A percentile compares a stretch with the other conserved stretches of the same genome.
Conservation (phyloP, 2,888 invertebrate genomes). For the Himalopsyche japonica region DNA sequence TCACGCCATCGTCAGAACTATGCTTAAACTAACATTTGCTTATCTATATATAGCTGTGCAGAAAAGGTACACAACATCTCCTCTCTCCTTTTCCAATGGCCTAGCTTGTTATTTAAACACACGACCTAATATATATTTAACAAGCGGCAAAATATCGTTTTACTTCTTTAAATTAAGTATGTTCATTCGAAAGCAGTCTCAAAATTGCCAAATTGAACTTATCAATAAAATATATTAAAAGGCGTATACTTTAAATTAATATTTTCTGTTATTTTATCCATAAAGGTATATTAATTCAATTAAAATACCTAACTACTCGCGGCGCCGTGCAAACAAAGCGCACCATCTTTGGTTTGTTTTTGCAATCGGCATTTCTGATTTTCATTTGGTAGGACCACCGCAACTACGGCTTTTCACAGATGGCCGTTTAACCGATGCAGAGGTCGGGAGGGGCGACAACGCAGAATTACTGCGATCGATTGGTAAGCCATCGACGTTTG, state of each 20-base stretch:
- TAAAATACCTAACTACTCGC: not conserved
- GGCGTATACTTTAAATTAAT: not conserved
- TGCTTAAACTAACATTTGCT: no score
- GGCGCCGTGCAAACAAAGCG: not conserved
- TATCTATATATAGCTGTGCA: no score
- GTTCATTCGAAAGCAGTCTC: no score
- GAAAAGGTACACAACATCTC: no score
- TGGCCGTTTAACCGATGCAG: not conserved
- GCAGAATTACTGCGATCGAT: not conserved
- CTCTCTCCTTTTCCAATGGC: no score
- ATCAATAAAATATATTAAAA: no score
- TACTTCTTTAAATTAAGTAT: no score
- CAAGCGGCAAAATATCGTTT: no score
- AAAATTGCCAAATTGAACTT: no score
- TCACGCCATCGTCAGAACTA: no score
- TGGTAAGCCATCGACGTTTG: not conserved
- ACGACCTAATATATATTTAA: no score
- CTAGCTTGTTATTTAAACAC: no score
- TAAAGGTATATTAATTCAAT: not conserved
- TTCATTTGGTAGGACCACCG: not conserved
- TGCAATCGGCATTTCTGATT: not conserved
- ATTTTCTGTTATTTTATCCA: not conserved
- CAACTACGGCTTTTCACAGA: not conserved
- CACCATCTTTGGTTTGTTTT: not conserved
- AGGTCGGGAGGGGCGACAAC: not conserved